Percentiles rank a stretch among this genome's conserved stretches.
Evolutionary conservation across 35 echinoderm and acorn worm genomes (phyloP).

Genomic region (Heliocidaris erythrogramma): DNA sequence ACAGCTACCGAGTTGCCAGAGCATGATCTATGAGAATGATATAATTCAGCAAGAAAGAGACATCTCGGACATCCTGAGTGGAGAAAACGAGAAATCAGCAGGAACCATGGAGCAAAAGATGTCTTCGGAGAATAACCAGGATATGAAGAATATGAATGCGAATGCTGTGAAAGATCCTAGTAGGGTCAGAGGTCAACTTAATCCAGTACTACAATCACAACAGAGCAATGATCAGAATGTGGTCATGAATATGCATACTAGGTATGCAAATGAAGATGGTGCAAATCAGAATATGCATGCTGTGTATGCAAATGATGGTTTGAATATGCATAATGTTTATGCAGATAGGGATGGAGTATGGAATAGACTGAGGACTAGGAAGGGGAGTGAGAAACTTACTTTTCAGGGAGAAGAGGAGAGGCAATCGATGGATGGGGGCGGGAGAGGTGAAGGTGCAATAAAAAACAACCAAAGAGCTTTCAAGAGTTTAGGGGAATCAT

Average conservation of each 20-base stretch:
- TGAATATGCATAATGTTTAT: conserved; percentile 35
- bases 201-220: not conserved
- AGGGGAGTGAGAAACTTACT: not conserved
- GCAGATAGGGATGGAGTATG: not conserved
- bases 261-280: not conserved
- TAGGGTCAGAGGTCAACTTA: not conserved
- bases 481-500: not conserved
- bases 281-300: not conserved
- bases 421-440: not conserved
- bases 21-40: not conserved
- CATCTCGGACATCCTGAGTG: not conserved
- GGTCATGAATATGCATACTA: not conserved
- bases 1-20: not conserved
- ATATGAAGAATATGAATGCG: not conserved
- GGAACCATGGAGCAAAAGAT: not conserved
- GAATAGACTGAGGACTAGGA: too few species aligned
- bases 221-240: not conserved
- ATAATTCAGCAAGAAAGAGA: not conserved
- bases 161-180: not conserved
- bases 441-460: not conserved
- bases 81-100: not conserved
- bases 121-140: not conserved
- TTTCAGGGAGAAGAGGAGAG: not conserved
- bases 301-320: not conserved
- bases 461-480: not conserved